Conservation (phyloP, 2,113 vertebrate genomes). For the Orycteropus afer region DNA sequence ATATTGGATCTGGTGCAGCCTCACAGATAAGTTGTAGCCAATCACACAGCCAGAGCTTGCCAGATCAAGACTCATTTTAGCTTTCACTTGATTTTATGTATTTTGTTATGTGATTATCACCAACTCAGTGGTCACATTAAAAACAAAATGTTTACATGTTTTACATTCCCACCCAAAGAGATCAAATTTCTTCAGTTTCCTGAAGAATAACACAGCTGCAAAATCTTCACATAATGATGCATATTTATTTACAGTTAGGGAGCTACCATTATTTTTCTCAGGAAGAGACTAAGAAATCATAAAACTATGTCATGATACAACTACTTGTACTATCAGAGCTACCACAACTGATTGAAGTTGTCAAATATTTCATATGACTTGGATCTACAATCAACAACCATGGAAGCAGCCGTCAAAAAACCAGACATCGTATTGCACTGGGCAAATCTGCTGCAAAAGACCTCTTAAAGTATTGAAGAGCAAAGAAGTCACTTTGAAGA, state of each 20-base stretch:
- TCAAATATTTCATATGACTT: no score
- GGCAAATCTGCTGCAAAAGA: no score
- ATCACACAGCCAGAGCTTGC: background rate
- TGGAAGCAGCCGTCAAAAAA: no score
- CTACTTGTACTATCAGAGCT: no score
- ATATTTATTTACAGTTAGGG: background rate
- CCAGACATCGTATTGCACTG: no score
- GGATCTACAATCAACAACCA: no score
- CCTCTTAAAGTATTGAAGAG: no score
- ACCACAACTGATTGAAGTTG: no score
- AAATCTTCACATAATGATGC: background rate
- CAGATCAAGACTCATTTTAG: background rate
- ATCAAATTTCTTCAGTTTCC: background rate
- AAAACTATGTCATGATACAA: background rate
- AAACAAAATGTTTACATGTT: background rate
- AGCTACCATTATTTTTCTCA: background rate
- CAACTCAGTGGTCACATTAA: background rate
- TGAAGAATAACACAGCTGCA: background rate
- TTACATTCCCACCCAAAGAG: background rate
- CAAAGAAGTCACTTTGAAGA: no score
- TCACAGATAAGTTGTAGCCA: background rate
- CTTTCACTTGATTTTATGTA: background rate
- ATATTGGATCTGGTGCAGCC: background rate
- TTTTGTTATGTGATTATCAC: background rate
- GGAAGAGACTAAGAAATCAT: background rate